Conservation (phyloP, 1,140 invertebrate species). For the Lanistes nyassanus region DNA sequence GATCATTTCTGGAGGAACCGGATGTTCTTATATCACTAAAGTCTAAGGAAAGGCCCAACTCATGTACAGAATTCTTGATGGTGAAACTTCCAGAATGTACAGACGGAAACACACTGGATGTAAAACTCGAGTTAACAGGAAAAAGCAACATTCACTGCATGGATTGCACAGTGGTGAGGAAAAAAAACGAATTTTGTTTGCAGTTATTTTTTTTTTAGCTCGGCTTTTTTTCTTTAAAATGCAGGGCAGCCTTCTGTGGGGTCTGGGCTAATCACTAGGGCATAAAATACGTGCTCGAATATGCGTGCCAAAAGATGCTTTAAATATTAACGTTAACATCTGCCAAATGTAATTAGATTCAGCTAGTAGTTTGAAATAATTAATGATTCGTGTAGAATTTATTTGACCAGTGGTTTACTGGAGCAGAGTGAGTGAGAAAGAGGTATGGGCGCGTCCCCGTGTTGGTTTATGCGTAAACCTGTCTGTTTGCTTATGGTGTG, state of each 20-base stretch:
- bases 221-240: too few relatives aligned
- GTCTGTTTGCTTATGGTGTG: background rate
- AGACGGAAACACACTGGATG: too few relatives aligned
- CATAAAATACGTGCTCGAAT: slow-evolving; percentile 2
- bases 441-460: background rate
- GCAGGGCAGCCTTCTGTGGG: background rate
- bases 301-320: background rate
- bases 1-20: too few relatives aligned
- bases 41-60: too few relatives aligned
- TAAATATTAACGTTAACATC: slow-evolving; percentile 4
- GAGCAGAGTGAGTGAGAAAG: too few relatives aligned
- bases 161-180: background rate
- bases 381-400: background rate
- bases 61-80: too few relatives aligned
- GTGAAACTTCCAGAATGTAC: too few relatives aligned
- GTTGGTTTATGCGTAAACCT: background rate
- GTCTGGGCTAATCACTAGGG: background rate
- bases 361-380: background rate
- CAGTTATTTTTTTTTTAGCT: background rate
- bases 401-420: too few relatives aligned
- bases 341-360: background rate
- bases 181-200: background rate
- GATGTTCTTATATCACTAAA: too few relatives aligned
- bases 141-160: background rate
- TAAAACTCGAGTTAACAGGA: too few relatives aligned